These are phyloP conservation scores for Ammospiza nelsoni DNA, from an alignment of 2,113 vertebrate genomes.

Conservation along the genomic window DNA sequence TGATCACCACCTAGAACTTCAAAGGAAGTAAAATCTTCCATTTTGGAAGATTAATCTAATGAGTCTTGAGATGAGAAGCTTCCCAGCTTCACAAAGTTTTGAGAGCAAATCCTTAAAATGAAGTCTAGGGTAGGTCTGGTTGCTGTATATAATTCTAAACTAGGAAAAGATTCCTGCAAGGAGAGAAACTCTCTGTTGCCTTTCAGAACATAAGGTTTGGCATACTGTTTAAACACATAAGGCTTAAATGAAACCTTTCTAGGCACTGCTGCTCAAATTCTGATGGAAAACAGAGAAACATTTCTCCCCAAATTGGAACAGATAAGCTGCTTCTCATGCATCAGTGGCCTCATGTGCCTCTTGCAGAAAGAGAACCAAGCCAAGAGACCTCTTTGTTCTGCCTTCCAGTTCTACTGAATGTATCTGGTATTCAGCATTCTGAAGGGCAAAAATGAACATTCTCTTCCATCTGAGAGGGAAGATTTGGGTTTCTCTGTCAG, in stretches of 20 bases:
- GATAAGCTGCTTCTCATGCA: constrained; percentile 25
- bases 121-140: not conserved
- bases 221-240: not conserved
- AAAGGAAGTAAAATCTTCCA: not conserved
- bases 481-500: not conserved
- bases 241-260: not conserved
- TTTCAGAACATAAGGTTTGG: not conserved
- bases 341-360: constrained; percentile 26
- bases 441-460: not conserved
- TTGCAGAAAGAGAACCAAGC: constrained; percentile 39
- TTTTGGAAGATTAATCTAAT: not conserved
- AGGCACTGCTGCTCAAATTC: not conserved
- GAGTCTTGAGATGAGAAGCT: not conserved
- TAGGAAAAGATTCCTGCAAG: not conserved
- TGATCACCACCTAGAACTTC: not conserved
- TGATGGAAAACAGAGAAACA: constrained; percentile 28
- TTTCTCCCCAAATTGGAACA: constrained; percentile 5
- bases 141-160: not conserved
- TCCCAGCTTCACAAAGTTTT: not conserved
- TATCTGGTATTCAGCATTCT: not conserved
- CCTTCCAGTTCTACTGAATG: constrained; percentile 14
- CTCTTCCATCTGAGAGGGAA: not conserved
- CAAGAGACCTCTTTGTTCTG: constrained; percentile 44
- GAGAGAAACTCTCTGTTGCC: not conserved
- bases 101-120: not conserved